Evolutionary conservation across 2,888 invertebrate genomes (phyloP).

Genomic region (Buathra laborator): DNA sequence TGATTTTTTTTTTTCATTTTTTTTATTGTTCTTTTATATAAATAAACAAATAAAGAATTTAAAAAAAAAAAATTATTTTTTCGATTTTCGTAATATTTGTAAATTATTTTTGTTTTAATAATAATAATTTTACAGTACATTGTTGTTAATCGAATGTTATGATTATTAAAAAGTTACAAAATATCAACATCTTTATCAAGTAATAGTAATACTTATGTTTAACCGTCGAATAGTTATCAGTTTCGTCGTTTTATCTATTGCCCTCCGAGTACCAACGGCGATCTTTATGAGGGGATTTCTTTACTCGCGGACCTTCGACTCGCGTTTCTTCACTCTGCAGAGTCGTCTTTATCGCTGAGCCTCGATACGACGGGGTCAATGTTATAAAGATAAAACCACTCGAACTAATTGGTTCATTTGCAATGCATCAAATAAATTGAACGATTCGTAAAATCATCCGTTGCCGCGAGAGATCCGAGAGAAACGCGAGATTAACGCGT

Average conservation of each 20-base stretch:
- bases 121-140: neutral
- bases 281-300: neutral
- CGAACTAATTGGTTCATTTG: slow-evolving; percentile 42
- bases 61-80: no score
- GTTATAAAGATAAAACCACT: slow-evolving; percentile 40
- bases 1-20: neutral
- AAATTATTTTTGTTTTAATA: neutral
- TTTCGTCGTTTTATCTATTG: no score
- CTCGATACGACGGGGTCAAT: slow-evolving; percentile 36
- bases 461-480: neutral
- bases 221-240: neutral
- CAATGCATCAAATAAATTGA: slow-evolving; percentile 2
- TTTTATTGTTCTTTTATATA: no score
- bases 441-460: neutral
- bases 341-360: slow-evolving; percentile 37
- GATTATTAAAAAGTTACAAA: neutral
- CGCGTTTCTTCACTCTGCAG: neutral
- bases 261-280: no score
- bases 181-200: neutral
- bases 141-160: neutral
- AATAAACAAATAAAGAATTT: no score
- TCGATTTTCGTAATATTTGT: no score
- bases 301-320: neutral
- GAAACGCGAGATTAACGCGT: neutral
- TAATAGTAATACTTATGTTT: neutral